phyloP scores from a whole-genome alignment of 2,113 vertebrate genomes.

The Lagenorhynchus albirostris region DNA sequence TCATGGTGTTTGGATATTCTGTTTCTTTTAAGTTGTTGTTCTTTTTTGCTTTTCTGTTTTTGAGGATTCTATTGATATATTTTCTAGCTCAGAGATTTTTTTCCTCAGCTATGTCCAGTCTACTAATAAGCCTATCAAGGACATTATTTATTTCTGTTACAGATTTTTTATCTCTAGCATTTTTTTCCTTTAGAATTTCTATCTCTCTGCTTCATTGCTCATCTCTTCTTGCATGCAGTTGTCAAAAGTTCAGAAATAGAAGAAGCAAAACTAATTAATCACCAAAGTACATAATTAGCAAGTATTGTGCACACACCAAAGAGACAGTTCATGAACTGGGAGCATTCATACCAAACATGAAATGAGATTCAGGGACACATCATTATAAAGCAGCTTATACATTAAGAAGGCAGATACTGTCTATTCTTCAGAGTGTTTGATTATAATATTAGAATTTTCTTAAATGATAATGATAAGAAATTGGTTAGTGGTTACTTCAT shows the following conservation, averaged over 20 bases:
- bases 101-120: neutral
- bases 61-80: neutral
- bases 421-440: neutral
- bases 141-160: neutral
- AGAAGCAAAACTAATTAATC: neutral
- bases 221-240: neutral
- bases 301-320: neutral
- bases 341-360: neutral
- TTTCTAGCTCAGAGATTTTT: neutral
- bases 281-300: neutral
- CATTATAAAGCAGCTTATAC: neutral
- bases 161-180: neutral
- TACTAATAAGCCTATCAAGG: neutral
- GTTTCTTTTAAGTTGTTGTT: neutral
- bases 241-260: neutral
- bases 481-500: neutral
- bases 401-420: neutral
- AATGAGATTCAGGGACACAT: neutral
- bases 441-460: neutral
- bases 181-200: neutral
- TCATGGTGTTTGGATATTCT: neutral
- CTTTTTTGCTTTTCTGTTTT: neutral
- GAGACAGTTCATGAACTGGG: neutral
- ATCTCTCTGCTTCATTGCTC: neutral
- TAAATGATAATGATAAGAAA: neutral